Evolutionary conservation across 2,113 vertebrate genomes (phyloP).

Genomic region (Hippocampus abdominalis): DNA sequence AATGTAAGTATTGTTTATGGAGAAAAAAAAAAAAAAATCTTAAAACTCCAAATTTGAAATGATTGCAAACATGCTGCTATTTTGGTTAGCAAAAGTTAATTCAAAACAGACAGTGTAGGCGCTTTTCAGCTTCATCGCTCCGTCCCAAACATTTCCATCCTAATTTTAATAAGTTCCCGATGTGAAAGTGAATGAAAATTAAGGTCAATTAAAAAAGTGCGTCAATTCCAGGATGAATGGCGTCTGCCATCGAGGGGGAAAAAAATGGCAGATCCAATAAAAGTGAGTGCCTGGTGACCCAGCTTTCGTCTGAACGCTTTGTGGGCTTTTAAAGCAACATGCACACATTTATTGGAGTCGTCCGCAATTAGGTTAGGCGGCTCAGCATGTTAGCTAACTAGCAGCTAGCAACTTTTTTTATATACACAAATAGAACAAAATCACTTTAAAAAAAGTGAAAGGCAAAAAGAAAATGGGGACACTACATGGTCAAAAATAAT

Average conservation of each 20-base stretch:
- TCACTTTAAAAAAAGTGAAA: too few relatives aligned
- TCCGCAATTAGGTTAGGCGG: background rate
- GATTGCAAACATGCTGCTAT: background rate
- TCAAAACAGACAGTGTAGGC: background rate
- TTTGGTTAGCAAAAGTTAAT: background rate
- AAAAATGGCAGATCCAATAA: slow-evolving; percentile 39
- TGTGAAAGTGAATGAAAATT: slow-evolving; percentile 33
- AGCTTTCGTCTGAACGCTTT: background rate
- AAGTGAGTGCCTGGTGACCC: slow-evolving; percentile 43
- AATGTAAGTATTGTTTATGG: too few relatives aligned
- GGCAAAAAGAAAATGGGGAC: too few relatives aligned
- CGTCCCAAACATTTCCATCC: slow-evolving; percentile 19
- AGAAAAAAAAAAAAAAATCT: too few relatives aligned
- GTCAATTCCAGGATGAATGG: slow-evolving; percentile 40
- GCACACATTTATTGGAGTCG: slow-evolving; percentile 3
- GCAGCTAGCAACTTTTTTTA: too few relatives aligned
- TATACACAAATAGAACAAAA: too few relatives aligned
- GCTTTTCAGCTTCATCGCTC: slow-evolving; percentile 12
- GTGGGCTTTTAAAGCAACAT: slow-evolving; percentile 18
- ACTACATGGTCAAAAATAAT: too few relatives aligned
- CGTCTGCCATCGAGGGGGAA: slow-evolving; percentile 8
- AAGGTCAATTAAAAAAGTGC: slow-evolving; percentile 57
- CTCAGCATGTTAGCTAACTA: too few relatives aligned
- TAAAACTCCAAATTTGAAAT: too few relatives aligned
- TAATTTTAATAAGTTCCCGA: slow-evolving; percentile 26